A percentile compares a stretch with the other conserved stretches of the same genome.
These are phyloP conservation scores for Malachius bipustulatus DNA, from an alignment of 2,888 invertebrate species.

Conservation along the genomic window DNA sequence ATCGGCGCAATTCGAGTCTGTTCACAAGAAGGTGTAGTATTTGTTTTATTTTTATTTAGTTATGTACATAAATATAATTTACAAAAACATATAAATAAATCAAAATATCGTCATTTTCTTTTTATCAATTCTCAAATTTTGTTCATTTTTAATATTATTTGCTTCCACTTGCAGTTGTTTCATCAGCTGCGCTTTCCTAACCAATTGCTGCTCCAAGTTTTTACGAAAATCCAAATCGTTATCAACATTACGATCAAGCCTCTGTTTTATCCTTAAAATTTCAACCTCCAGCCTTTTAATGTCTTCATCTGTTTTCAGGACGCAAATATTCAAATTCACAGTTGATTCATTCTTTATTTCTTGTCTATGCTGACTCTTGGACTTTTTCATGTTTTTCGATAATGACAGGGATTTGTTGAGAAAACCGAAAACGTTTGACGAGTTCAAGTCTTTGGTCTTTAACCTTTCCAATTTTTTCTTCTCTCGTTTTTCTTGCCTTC, in stretches of 20 bases:
- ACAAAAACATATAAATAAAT: too few relatives aligned
- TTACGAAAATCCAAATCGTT: conserved; percentile 47
- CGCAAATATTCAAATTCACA: conserved; percentile 60
- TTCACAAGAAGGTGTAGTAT: too few relatives aligned
- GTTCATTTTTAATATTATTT: conserved; percentile 53
- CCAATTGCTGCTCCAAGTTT: conserved; percentile 47
- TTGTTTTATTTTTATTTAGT: too few relatives aligned
- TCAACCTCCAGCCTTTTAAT: conserved; percentile 56
- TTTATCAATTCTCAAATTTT: conserved; percentile 57
- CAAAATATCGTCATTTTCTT: conserved; percentile 68
- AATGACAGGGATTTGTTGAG: conserved; percentile 43
- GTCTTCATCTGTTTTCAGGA: conserved; percentile 60
- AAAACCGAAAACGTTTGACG: conserved; percentile 71
- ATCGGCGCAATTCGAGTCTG: too few relatives aligned
- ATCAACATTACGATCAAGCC: conserved; percentile 48
- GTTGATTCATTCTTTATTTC: conserved; percentile 41
- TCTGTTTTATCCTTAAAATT: conserved; percentile 50
- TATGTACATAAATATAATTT: too few relatives aligned
- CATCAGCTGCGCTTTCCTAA: conserved; percentile 50
- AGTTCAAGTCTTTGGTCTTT: conserved; percentile 44
- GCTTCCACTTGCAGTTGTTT: conserved; percentile 48
- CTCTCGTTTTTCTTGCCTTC: conserved; percentile 50
- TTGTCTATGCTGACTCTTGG: conserved; percentile 28
- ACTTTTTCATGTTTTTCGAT: conserved; percentile 20
- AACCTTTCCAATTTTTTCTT: conserved; percentile 54